Evolutionary conservation across 2,888 invertebrate species (phyloP).

Genomic region (Poecilus cupreus): DNA sequence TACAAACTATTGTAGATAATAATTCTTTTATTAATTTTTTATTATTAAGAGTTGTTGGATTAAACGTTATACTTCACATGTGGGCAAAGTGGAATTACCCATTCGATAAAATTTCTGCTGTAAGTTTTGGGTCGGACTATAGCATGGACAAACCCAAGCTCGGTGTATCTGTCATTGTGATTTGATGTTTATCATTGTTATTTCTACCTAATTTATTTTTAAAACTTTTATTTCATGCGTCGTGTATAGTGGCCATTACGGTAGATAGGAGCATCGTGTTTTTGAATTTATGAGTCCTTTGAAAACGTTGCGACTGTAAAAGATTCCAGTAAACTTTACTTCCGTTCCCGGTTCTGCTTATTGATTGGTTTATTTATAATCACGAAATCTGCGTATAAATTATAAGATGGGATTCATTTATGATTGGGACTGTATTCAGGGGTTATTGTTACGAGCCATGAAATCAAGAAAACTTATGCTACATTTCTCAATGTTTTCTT

Average conservation of each 20-base stretch:
- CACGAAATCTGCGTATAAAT: slow-evolving; percentile 35
- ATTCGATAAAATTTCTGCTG: too few relatives aligned
- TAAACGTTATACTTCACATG: too few relatives aligned
- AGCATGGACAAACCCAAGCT: not conserved
- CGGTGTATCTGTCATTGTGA: slow-evolving; percentile 24
- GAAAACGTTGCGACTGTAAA: not conserved
- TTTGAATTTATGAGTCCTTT: slow-evolving; percentile 35
- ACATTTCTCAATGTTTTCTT: not conserved
- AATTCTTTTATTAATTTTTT: too few relatives aligned
- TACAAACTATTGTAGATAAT: too few relatives aligned
- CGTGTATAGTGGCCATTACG: slow-evolving; percentile 6
- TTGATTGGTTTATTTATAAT: slow-evolving; percentile 42
- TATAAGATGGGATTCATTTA: slow-evolving; percentile 17
- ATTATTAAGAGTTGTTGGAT: too few relatives aligned
- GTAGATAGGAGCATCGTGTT: not conserved
- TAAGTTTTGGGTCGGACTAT: not conserved
- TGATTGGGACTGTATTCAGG: not conserved
- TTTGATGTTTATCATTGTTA: slow-evolving; percentile 54
- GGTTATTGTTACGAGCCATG: slow-evolving; percentile 14
- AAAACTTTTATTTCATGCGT: slow-evolving; percentile 42
- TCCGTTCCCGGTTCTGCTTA: not conserved
- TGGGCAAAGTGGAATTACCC: too few relatives aligned
- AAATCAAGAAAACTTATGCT: not conserved
- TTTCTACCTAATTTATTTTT: slow-evolving; percentile 49
- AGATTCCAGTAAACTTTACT: not conserved